Conservation (phyloP, 2,797 vertebrate species). For the Lepilemur ruficaudatus region DNA sequence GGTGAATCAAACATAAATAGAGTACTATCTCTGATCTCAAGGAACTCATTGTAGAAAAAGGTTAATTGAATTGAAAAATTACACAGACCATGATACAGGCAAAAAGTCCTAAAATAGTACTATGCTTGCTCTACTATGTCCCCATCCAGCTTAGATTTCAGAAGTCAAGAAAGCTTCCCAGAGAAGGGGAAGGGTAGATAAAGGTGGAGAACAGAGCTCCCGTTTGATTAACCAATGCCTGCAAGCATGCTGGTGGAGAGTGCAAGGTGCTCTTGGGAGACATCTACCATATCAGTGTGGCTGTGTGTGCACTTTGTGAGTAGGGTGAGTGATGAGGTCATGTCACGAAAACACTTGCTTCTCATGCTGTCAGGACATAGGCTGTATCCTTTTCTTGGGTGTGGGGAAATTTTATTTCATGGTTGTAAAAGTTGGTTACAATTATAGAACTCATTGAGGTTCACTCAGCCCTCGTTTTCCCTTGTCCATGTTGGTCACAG, state of each 20-base stretch:
- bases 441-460: not conserved
- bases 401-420: not conserved
- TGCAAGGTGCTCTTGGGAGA: not conserved
- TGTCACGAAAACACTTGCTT: not conserved
- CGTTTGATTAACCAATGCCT: not conserved
- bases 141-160: not conserved
- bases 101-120: not conserved
- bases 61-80: not conserved
- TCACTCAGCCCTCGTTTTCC: not conserved
- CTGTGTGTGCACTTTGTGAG: not conserved
- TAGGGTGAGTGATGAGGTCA: accelerated
- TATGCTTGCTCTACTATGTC: not conserved
- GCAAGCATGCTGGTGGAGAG: not conserved
- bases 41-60: not conserved
- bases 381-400: not conserved
- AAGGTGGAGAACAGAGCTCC: not conserved
- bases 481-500: not conserved
- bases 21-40: not conserved
- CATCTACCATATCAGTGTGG: not conserved
- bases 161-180: not conserved
- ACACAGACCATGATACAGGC: too few species aligned
- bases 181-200: not conserved
- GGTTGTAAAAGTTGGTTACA: not conserved
- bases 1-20: not conserved
- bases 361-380: too few species aligned